Evolutionary conservation across 2,888 invertebrate genomes (phyloP).

Genomic region (Odontocolon sp.): DNA sequence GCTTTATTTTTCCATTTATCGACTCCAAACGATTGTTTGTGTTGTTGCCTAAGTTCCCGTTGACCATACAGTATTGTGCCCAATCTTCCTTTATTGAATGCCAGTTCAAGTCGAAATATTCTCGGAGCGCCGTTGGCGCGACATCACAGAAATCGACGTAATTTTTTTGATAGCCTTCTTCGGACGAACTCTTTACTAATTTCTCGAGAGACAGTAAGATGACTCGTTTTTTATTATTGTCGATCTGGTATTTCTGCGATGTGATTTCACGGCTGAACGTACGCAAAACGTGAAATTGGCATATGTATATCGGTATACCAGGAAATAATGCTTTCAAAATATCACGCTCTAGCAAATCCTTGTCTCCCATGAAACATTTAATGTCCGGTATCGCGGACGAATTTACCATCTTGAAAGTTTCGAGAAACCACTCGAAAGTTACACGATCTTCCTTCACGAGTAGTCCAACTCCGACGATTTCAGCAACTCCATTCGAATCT

Average conservation of each 20-base stretch:
- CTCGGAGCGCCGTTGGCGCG: constrained; percentile 18
- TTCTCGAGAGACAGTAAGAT: constrained; percentile 25
- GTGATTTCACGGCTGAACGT: constrained; percentile 29
- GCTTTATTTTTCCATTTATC: constrained; percentile 41
- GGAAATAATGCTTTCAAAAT: constrained; percentile 45
- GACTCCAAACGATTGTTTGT: constrained; percentile 56
- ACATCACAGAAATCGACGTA: constrained; percentile 17
- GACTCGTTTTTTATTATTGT: constrained; percentile 1
- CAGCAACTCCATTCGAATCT: constrained; percentile 48
- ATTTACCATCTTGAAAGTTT: constrained; percentile 46
- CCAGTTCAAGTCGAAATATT: constrained; percentile 57
- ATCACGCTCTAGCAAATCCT: constrained; percentile 46
- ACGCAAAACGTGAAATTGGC: constrained; percentile 39
- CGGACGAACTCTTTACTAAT: constrained; percentile 32
- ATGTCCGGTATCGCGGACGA: constrained; percentile 27
- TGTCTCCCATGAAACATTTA: constrained; percentile 50
- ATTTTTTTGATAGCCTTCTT: constrained; percentile 20
- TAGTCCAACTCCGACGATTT: constrained; percentile 49
- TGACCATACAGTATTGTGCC: constrained; percentile 40
- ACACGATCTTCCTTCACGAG: constrained; percentile 39
- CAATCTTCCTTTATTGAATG: constrained; percentile 50
- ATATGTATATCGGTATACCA: constrained; percentile 30
- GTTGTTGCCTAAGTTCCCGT: constrained; percentile 41
- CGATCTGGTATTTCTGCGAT: constrained; percentile 14
- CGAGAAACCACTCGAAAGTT: constrained; percentile 44